Conservation (phyloP, 2,888 invertebrate genomes). For the Ceriagrion tenellum region DNA sequence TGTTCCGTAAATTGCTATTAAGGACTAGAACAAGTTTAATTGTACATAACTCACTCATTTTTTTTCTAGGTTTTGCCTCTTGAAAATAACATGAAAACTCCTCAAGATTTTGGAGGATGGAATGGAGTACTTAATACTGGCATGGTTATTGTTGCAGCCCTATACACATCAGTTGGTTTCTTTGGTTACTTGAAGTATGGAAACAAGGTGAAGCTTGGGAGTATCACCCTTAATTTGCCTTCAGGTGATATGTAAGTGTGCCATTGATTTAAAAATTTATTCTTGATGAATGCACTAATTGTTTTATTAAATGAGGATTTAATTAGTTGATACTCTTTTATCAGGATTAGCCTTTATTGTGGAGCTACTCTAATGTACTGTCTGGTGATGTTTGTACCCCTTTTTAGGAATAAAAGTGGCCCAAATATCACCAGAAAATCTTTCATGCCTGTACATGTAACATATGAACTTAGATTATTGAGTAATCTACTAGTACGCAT, state of each 20-base stretch:
- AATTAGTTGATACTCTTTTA: not conserved
- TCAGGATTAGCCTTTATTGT: not conserved
- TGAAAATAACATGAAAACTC: slow-evolving; percentile 94
- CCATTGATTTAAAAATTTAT: not conserved
- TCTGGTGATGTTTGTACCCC: too few species aligned
- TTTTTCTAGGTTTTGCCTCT: slow-evolving; percentile 88
- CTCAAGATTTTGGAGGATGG: slow-evolving; percentile 90
- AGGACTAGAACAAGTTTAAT: not conserved
- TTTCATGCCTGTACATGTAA: too few species aligned
- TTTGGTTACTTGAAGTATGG: slow-evolving; percentile 96
- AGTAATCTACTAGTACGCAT: too few species aligned
- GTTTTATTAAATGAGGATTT: not conserved
- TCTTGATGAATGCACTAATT: not conserved
- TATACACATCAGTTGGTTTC: slow-evolving; percentile 93
- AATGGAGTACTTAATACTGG: slow-evolving; percentile 93
- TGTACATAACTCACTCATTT: not conserved
- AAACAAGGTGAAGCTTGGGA: slow-evolving; percentile 86
- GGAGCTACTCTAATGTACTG: too few species aligned
- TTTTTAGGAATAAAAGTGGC: too few species aligned
- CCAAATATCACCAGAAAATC: too few species aligned
- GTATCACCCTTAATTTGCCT: slow-evolving; percentile 93
- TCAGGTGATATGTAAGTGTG: slow-evolving; percentile 84
- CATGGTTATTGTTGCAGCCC: slow-evolving; percentile 90
- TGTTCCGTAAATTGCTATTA: not conserved
- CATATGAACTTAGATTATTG: too few species aligned